phyloP scores from a whole-genome alignment of 2,888 invertebrate species.

The Melinaea menophilus region DNA sequence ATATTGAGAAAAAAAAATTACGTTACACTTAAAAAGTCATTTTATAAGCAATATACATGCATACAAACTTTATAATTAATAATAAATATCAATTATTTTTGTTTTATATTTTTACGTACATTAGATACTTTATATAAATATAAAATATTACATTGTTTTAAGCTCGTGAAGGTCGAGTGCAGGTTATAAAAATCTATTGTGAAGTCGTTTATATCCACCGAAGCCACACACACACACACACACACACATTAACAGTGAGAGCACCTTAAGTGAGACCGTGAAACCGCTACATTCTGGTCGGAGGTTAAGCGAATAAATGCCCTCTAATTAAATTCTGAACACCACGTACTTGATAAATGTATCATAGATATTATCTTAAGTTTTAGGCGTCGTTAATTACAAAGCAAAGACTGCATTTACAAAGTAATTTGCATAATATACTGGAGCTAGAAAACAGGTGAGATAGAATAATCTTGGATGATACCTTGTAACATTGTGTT shows the following conservation, averaged over 20 bases:
- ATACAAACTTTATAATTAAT: too few species aligned
- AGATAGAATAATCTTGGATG: too few species aligned
- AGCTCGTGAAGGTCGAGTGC: background rate
- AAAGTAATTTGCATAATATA: too few species aligned
- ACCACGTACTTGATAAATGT: background rate
- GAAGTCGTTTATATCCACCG: conserved; percentile 7
- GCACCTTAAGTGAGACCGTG: conserved; percentile 5
- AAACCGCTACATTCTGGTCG: conserved; percentile 14
- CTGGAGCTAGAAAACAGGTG: too few species aligned
- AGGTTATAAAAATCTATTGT: conserved; percentile 13
- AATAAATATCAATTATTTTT: too few species aligned
- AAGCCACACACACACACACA: conserved; percentile 2
- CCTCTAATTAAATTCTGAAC: conserved; percentile 16
- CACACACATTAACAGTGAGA: conserved; percentile 15
- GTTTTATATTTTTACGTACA: background rate
- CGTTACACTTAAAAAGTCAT: too few species aligned
- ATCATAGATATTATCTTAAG: background rate
- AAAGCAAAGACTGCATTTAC: background rate
- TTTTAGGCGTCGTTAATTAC: background rate
- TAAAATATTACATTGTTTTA: background rate
- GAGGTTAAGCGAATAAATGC: conserved; percentile 13
- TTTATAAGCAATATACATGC: too few species aligned
- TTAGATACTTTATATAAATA: background rate
- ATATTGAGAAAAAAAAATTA: too few species aligned
- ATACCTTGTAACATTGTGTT: too few species aligned